Conservation (phyloP, 1,140 invertebrate genomes). For the Heliconius hewitsoni region DNA sequence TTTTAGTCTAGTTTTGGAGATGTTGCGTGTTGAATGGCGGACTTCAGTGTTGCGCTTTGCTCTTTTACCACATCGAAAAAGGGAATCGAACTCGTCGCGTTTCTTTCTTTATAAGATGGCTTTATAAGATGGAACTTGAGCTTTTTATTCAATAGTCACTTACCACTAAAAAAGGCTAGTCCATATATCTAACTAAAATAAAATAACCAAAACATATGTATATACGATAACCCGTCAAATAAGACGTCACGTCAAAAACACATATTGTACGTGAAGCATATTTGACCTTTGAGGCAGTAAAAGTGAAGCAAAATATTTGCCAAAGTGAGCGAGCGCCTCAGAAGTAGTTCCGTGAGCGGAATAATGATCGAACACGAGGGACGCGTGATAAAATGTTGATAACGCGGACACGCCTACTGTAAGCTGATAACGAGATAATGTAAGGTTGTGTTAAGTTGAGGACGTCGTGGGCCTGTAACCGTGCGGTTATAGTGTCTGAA, state of each 20-base stretch:
- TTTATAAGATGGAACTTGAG: no score
- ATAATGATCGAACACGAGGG: neutral
- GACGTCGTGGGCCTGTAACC: no score
- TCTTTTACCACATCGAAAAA: no score
- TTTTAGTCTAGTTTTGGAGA: no score
- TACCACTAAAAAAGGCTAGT: neutral
- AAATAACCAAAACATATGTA: neutral
- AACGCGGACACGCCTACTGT: neutral
- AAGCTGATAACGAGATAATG: neutral
- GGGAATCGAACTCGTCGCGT: no score
- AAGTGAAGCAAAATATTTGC: slow-evolving; percentile 14
- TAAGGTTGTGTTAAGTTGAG: neutral
- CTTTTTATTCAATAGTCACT: neutral
- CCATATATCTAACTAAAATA: neutral
- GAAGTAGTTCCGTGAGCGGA: slow-evolving; percentile 11
- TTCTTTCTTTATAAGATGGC: no score
- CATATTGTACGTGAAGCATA: neutral
- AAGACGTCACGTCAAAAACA: neutral
- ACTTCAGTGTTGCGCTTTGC: no score
- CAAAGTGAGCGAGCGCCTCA: slow-evolving; percentile 10
- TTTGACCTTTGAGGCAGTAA: slow-evolving; percentile 14
- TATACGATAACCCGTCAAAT: neutral
- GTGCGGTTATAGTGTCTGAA: no score
- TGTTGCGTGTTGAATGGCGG: no score
- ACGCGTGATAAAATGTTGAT: slow-evolving; percentile 14